Conservation (phyloP, 2,113 vertebrate species). For the Sigmodon hispidus region DNA sequence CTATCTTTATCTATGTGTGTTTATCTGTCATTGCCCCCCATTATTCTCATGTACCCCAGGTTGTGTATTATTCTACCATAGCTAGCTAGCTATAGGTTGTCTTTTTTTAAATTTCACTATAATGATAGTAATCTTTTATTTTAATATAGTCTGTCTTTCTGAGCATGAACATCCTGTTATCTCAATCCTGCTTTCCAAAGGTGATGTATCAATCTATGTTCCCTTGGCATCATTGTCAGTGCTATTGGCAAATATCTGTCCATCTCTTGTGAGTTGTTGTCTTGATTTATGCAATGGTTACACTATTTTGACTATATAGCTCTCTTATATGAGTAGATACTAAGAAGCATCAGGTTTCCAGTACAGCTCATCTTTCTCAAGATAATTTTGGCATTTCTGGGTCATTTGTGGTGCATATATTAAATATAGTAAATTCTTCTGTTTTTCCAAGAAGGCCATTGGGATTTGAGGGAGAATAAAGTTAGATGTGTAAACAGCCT, state of each 20-base stretch:
- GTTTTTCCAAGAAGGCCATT: neutral
- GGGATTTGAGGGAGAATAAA: neutral
- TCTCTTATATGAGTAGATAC: neutral
- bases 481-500: neutral
- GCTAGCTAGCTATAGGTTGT: neutral
- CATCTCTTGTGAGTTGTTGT: neutral
- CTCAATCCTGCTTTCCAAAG: neutral
- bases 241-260: neutral
- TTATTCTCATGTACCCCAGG: neutral
- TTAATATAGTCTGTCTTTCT: neutral
- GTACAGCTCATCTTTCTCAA: neutral
- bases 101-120: neutral
- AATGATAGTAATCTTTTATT: neutral
- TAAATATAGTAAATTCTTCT: neutral
- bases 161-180: neutral
- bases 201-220: neutral
- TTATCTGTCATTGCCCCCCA: rapidly evolving
- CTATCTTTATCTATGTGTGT: neutral
- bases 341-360: neutral
- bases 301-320: neutral
- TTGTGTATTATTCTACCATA: no score
- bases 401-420: neutral
- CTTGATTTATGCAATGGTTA: neutral
- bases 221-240: neutral
- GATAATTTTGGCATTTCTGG: neutral